Conservation (phyloP, 2,888 invertebrate species). For the Mantis religiosa region DNA sequence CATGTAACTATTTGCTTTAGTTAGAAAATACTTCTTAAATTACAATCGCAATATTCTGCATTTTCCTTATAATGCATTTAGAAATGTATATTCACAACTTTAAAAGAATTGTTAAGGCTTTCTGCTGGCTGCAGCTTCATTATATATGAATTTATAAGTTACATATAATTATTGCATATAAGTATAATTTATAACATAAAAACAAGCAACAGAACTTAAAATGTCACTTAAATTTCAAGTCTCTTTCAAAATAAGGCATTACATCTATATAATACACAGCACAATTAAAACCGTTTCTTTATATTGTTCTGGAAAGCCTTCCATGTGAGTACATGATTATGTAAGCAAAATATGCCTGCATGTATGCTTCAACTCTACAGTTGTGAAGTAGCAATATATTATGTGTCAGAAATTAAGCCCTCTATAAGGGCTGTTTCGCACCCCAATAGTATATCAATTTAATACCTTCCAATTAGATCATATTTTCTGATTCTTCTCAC, state of each 20-base stretch:
- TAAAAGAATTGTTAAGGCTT: background rate
- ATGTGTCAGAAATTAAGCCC: background rate
- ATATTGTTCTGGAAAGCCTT: background rate
- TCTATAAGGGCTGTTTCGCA: background rate
- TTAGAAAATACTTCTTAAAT: background rate
- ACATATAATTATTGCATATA: background rate
- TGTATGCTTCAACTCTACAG: background rate
- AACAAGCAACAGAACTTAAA: background rate
- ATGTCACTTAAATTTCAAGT: background rate
- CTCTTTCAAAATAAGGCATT: background rate
- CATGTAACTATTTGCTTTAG: background rate
- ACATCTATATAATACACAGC: background rate
- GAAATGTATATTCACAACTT: background rate
- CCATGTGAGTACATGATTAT: background rate
- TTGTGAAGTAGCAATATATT: background rate
- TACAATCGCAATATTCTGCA: background rate
- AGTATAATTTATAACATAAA: background rate
- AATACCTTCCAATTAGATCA: background rate
- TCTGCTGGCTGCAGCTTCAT: background rate
- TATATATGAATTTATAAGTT: background rate
- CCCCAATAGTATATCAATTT: background rate
- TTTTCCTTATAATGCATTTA: background rate
- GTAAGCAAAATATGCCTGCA: background rate
- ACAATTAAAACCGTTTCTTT: background rate
- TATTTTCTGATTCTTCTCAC: background rate